Conservation (phyloP, 2,113 vertebrate genomes). For the Hemiscyllium ocellatum region DNA sequence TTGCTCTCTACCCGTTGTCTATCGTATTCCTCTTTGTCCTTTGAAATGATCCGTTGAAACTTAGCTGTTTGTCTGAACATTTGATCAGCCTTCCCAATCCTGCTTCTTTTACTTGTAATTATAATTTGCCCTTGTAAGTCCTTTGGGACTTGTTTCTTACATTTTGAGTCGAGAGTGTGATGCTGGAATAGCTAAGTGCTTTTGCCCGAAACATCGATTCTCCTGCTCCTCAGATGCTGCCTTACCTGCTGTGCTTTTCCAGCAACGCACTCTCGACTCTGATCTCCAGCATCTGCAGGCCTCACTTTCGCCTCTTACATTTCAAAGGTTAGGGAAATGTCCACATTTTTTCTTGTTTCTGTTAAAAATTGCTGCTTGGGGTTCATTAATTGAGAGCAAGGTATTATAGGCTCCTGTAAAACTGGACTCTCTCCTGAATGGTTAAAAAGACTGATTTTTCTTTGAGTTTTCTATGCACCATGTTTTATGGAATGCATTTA, state of each 20-base stretch:
- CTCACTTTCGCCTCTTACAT: neutral
- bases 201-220: too few species aligned
- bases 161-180: neutral
- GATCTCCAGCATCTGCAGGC: too few species aligned
- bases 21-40: neutral
- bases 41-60: neutral
- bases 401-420: neutral
- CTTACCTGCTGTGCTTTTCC: too few species aligned
- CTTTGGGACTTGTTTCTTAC: neutral
- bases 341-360: neutral
- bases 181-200: too few species aligned
- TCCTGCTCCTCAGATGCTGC: too few species aligned
- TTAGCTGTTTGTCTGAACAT: neutral
- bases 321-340: neutral
- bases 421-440: neutral
- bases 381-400: neutral
- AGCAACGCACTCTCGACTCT: too few species aligned
- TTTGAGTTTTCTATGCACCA: neutral
- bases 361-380: neutral
- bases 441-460: neutral
- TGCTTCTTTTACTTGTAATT: neutral
- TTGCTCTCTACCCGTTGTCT: neutral
- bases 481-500: neutral
- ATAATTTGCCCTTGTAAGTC: neutral
- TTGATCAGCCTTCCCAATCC: neutral